A percentile compares a stretch with the other conserved stretches of the same genome.
Conservation (phyloP, 2,888 invertebrate genomes). For the Drosophila affinis region DNA sequence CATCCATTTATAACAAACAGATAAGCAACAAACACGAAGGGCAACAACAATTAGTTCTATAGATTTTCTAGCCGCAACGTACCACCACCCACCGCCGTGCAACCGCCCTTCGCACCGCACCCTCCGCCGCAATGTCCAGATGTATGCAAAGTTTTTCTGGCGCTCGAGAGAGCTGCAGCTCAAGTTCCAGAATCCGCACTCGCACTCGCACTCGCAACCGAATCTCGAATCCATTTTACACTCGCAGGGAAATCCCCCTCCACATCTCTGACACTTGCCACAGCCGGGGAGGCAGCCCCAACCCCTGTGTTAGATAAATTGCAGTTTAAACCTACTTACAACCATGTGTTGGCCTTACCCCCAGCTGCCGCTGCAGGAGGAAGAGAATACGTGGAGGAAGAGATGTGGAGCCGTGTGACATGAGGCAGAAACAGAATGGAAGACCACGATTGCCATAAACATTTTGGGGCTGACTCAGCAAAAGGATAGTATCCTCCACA, state of each 20-base stretch:
- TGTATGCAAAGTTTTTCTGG: constrained; percentile 48
- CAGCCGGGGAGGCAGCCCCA: constrained; percentile 12
- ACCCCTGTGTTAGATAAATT: constrained; percentile 69
- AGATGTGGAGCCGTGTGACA: constrained; percentile 2
- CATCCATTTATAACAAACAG: constrained; percentile 42
- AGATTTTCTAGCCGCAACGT: constrained; percentile 61
- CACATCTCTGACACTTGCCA: constrained; percentile 42
- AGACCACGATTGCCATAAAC: constrained; percentile 52
- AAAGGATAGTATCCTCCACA: constrained; percentile 7
- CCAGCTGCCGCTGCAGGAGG: constrained; percentile 2
- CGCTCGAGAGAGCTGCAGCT: constrained; percentile 8
- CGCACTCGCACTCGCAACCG: neutral
- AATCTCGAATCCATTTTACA: constrained; percentile 23
- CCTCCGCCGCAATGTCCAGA: constrained; percentile 25
- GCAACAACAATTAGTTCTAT: constrained; percentile 72
- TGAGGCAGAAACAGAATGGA: constrained; percentile 22
- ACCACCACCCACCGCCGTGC: neutral
- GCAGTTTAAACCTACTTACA: constrained; percentile 75
- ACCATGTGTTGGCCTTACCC: constrained; percentile 65
- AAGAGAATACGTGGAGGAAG: no score
- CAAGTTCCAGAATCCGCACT: constrained; percentile 12
- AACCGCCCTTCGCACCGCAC: neutral
- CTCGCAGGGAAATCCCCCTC: constrained; percentile 1
- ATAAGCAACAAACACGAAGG: constrained; percentile 8
- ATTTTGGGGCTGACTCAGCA: constrained; percentile 56